Evolutionary conservation across 1,140 invertebrate species (phyloP).

Genomic region (Portunus trituberculatus): DNA sequence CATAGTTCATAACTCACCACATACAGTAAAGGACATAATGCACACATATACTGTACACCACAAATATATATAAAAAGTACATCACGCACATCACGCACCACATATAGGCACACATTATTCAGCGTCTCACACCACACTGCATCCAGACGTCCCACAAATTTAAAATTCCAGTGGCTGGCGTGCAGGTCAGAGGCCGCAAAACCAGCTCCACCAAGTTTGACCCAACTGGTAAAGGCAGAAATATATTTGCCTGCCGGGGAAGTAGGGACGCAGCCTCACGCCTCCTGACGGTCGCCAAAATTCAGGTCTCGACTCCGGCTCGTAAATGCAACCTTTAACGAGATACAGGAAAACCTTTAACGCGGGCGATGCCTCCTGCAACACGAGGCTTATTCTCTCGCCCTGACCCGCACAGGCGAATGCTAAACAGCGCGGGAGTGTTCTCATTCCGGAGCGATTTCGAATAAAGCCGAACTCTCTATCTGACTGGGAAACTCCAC

Average conservation of each 20-base stretch:
- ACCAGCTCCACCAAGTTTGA: not conserved
- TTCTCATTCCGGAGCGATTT: not conserved
- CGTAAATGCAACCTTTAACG: not conserved
- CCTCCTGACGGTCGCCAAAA: not conserved
- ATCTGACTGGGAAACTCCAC: conserved; percentile 18
- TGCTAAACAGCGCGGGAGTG: not conserved
- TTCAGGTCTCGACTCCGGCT: not conserved
- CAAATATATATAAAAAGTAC: too few species aligned
- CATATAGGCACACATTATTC: not conserved
- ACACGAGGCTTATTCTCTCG: not conserved
- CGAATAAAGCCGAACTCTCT: conserved; percentile 20
- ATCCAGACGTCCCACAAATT: not conserved
- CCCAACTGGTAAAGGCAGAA: not conserved
- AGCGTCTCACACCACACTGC: not conserved
- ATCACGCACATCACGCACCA: too few species aligned
- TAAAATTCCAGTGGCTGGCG: not conserved
- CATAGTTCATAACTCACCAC: too few species aligned
- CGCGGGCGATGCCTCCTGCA: not conserved
- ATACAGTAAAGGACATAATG: too few species aligned
- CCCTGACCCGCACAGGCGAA: not conserved
- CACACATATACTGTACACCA: too few species aligned
- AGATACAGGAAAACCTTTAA: not conserved
- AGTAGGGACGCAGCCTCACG: not conserved
- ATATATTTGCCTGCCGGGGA: not conserved
- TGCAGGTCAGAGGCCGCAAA: not conserved